Percentiles rank a stretch among this genome's conserved stretches.
Conservation (phyloP, 2,888 invertebrate species). For the Xylophagus ater region DNA sequence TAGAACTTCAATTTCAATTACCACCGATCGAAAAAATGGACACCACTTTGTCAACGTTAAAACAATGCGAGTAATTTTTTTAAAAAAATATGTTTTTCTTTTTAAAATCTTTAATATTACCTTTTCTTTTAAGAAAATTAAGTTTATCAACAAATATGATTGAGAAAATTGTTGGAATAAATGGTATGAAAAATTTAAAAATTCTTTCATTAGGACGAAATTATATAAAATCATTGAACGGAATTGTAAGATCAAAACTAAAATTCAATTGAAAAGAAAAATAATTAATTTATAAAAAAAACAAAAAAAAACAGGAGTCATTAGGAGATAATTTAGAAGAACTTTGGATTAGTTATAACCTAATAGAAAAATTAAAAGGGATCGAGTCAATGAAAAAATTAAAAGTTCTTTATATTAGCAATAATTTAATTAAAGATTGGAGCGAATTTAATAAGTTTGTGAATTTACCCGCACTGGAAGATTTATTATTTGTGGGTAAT, state of each 20-base stretch:
- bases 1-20: slow-evolving; percentile 76
- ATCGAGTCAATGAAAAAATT: slow-evolving; percentile 68
- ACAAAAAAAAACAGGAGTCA: slow-evolving; percentile 48
- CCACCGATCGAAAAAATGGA: slow-evolving; percentile 97
- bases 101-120: slow-evolving; percentile 8
- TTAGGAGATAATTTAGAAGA: slow-evolving; percentile 81
- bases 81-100: slow-evolving; percentile 4
- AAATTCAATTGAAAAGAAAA: not conserved
- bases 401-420: slow-evolving; percentile 70
- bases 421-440: slow-evolving; percentile 84
- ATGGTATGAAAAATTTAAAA: slow-evolving; percentile 69
- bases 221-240: slow-evolving; percentile 79
- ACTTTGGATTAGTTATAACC: slow-evolving; percentile 90
- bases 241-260: slow-evolving; percentile 47
- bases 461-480: slow-evolving; percentile 58
- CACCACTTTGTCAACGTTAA: slow-evolving; percentile 58
- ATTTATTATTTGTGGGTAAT: slow-evolving; percentile 74
- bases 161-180: slow-evolving; percentile 79
- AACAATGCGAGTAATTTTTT: slow-evolving; percentile 57
- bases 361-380: slow-evolving; percentile 86
- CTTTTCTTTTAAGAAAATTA: slow-evolving; percentile 53
- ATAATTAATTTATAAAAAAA: slow-evolving; percentile 16
- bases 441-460: slow-evolving; percentile 72
- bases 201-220: slow-evolving; percentile 80
- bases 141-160: slow-evolving; percentile 90